These are phyloP conservation scores for Alloscopus bannaensis DNA, from an alignment of 2,888 invertebrate species.

Conservation along the genomic window DNA sequence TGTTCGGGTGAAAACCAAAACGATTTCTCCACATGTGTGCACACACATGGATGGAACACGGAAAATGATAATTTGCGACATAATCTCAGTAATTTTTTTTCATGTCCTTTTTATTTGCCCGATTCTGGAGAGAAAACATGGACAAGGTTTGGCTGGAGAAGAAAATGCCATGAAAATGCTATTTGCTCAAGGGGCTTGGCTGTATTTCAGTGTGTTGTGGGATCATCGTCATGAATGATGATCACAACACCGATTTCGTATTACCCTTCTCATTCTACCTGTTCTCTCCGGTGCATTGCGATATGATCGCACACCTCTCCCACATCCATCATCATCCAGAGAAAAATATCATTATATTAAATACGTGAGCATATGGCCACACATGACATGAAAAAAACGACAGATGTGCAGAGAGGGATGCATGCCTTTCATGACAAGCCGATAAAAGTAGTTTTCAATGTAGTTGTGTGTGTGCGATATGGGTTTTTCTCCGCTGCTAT, in stretches of 20 bases:
- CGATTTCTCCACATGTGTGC: too few relatives aligned
- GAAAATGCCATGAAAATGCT: conserved; percentile 27
- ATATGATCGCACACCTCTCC: conserved; percentile 18
- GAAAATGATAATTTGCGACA: not conserved
- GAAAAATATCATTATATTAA: conserved; percentile 49
- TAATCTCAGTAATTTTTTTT: conserved; percentile 24
- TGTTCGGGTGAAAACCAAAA: too few relatives aligned
- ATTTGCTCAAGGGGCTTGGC: conserved; percentile 53
- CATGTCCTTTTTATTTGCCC: not conserved
- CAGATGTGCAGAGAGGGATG: conserved; percentile 48
- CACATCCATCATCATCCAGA: conserved; percentile 43
- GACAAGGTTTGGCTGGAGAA: too few relatives aligned
- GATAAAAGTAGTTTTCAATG: conserved; percentile 38
- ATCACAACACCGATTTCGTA: not conserved
- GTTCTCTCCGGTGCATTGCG: conserved; percentile 37
- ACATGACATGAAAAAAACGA: conserved; percentile 38
- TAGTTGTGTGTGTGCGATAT: conserved; percentile 54
- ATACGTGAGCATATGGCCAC: conserved; percentile 56
- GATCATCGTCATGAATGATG: not conserved
- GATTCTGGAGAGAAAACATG: not conserved
- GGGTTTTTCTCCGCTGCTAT: conserved; percentile 1
- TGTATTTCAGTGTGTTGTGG: not conserved
- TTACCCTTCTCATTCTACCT: conserved; percentile 53
- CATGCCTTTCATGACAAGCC: conserved; percentile 17
- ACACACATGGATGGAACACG: too few relatives aligned